These are phyloP conservation scores for Rhinogobius similis DNA, from an alignment of 2,113 vertebrate species.

Conservation along the genomic window DNA sequence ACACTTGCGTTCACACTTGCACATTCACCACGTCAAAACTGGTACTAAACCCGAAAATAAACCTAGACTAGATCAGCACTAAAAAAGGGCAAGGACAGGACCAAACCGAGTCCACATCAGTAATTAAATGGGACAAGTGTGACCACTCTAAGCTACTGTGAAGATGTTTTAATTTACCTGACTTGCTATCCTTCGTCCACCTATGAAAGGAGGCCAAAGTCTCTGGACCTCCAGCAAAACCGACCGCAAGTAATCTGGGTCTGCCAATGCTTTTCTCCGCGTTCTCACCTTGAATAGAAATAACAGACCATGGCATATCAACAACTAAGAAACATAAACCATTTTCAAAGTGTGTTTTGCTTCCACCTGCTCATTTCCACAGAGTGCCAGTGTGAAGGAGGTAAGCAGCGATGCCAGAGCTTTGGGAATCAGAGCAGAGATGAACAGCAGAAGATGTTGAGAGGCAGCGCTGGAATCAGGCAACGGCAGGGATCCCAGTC, in stretches of 20 bases:
- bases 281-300: constrained; percentile 20
- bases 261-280: constrained; percentile 32
- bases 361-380: constrained; percentile 52
- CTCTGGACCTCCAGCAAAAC: constrained; percentile 68
- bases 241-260: constrained; percentile 50
- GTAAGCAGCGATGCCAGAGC: constrained; percentile 73
- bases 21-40: too few relatives aligned
- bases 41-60: too few relatives aligned
- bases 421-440: constrained; percentile 75
- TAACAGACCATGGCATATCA: background rate
- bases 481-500: constrained; percentile 57
- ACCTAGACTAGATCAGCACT: too few relatives aligned
- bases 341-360: background rate
- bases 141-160: too few relatives aligned
- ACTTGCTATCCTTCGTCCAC: constrained; percentile 62
- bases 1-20: too few relatives aligned
- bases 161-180: constrained; percentile 37
- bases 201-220: constrained; percentile 71
- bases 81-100: too few relatives aligned
- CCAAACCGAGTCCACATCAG: too few relatives aligned
- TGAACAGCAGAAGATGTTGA: constrained; percentile 74
- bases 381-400: constrained; percentile 69
- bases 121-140: too few relatives aligned
- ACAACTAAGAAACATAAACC: background rate
- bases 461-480: constrained; percentile 58